Evolutionary conservation across 2,113 vertebrate genomes (phyloP).

Genomic region (Centropristis striata): DNA sequence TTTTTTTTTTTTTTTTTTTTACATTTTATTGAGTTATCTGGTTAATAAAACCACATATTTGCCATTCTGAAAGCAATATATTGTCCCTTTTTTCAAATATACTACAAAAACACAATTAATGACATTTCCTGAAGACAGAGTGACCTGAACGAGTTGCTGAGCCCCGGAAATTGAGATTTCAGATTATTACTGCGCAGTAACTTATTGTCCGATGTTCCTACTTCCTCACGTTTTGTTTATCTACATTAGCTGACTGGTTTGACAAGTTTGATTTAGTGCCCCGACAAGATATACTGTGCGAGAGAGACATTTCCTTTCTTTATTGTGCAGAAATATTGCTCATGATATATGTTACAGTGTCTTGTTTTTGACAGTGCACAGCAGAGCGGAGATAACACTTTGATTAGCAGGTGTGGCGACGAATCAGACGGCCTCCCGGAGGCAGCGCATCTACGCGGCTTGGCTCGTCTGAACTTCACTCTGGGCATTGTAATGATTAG

Average conservation of each 20-base stretch:
- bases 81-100: background rate
- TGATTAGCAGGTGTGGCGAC: conserved; percentile 31
- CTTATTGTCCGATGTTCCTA: background rate
- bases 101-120: background rate
- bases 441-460: conserved; percentile 25
- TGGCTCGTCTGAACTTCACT: conserved; percentile 47
- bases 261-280: conserved; percentile 56
- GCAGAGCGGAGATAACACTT: conserved; percentile 22
- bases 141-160: background rate
- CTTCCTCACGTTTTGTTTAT: conserved; percentile 7
- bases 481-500: conserved; percentile 58
- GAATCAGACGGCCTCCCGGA: conserved; percentile 28
- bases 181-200: background rate
- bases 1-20: no score
- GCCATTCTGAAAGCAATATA: background rate
- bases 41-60: background rate
- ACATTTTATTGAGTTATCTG: background rate
- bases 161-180: background rate
- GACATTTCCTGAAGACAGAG: background rate
- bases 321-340: conserved; percentile 21
- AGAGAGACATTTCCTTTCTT: conserved; percentile 18
- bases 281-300: conserved; percentile 20
- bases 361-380: conserved; percentile 51
- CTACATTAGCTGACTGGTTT: conserved; percentile 31
- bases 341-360: conserved; percentile 32